Base-by-base conservation (phyloP, 2,113 vertebrate genomes). In the Eurypyga helias region DNA sequence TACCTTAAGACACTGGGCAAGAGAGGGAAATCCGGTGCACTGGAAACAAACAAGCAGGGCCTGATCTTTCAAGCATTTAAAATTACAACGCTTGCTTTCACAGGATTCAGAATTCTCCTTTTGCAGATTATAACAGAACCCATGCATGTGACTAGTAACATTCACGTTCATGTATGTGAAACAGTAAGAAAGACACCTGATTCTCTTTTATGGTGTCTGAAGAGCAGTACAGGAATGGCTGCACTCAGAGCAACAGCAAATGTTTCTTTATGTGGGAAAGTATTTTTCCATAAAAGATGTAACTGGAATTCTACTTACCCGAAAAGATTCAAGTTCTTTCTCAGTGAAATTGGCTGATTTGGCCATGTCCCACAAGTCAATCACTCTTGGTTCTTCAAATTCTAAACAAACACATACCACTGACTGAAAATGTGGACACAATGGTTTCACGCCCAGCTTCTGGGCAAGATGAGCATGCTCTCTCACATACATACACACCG, bases 351-450 rank as follows among this genome's bases (percentile, higher is more conserved):
- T 99, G 64, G 99, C 96, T 8, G 98, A 98, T 97, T 98, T 98
- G 38, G 99, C 99, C 98, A 99, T 98, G 69, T 99, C 99, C 99
- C 99, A 99, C 96, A 99, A 97, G 60, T 99, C 99, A 46, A 99
- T 99, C 87, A 99, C 99, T 92, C 99, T 98, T 16, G 99, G 99
- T 93, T 99, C 99, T 83, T 98, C 98, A 66, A 99, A 99, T 94
- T 99, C 99, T 99, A 84, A 57, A 84, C 18, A 90, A 83, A 78
- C 24, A 89, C 29, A 82, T 31, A 78, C 2, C 54, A 34, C 0
- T 1, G 45, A 52, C 70, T 87, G 16, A 90, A 66, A 83, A 94
- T 25, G 34, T 72, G 54, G 62, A 89, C n/a, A 52, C 28, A 41
- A 41, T 13, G 10, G 17, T 79, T 91, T 71, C 21, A 89, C n/a